These are phyloP conservation scores for Pentamera pediparva DNA, from an alignment of 53 echinoderm and acorn worm genomes.

Conservation along the genomic window DNA sequence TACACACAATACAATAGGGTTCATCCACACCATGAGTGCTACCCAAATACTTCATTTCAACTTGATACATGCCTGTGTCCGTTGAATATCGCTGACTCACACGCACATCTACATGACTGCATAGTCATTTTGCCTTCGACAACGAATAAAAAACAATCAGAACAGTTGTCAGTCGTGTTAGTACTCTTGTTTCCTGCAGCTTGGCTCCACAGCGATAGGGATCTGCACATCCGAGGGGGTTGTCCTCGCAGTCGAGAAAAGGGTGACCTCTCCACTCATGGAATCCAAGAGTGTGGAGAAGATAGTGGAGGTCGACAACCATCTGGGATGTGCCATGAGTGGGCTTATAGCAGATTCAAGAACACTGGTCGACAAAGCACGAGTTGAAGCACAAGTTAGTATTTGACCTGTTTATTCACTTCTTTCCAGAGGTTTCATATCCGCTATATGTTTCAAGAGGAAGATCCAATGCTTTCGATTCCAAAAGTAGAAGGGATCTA, in stretches of 20 bases:
- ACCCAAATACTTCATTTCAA: too few relatives aligned
- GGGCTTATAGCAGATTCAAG: slow-evolving; percentile 97
- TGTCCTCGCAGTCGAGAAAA: slow-evolving; percentile 83
- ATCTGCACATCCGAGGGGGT: slow-evolving; percentile 86
- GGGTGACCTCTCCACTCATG: slow-evolving; percentile 91
- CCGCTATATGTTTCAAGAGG: not conserved
- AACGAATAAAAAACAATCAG: too few relatives aligned
- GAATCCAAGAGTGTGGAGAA: slow-evolving; percentile 93
- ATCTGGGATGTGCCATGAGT: slow-evolving; percentile 97
- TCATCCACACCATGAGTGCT: too few relatives aligned
- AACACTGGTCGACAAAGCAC: slow-evolving; percentile 91
- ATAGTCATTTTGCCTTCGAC: too few relatives aligned
- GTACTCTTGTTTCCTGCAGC: too few relatives aligned
- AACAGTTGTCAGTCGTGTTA: too few relatives aligned
- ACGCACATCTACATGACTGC: too few relatives aligned
- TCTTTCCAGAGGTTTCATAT: not conserved
- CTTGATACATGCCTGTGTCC: too few relatives aligned
- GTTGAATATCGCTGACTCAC: too few relatives aligned
- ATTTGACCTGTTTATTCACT: not conserved
- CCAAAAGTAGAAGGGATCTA: not conserved
- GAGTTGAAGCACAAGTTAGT: slow-evolving; percentile 94
- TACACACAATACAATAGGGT: too few relatives aligned
- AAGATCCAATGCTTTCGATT: too few relatives aligned
- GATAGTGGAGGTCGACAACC: slow-evolving; percentile 90
- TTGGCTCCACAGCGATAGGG: slow-evolving; percentile 98